Base-by-base conservation (phyloP, 2,113 vertebrate species). In the Aegotheles bennettii region DNA sequence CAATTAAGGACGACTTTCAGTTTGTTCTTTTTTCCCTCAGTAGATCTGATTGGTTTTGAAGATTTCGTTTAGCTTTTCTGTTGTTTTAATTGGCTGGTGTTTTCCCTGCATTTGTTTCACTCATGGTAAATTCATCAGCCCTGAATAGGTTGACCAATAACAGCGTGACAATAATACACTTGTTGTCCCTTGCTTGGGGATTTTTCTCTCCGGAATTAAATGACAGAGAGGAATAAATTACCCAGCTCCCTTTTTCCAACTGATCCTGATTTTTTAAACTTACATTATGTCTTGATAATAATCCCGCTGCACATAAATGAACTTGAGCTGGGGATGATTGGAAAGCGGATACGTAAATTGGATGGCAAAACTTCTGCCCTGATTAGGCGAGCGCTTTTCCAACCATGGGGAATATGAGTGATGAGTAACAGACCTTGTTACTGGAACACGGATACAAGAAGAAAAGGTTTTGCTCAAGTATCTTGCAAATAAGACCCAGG, bases 151-250 rank as follows among this genome's bases (percentile, higher is more conserved):
- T 54, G 35, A 25, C 36, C 9, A 65, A 53, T 29, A 59, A 47
- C 54, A 87, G 73, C 0, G 0, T 54, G 86, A 47, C 25, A 78
- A 76, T 1, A 18, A 2, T 5, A 26, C 50, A 11, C 10, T 0
- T 16, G 54, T 87, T 7, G 0, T 20, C 60, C 35, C 40, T 54
- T 35, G 28, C 45, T 54, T 20, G 2, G 31, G 48, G 26, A 36
- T 87, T 69, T n/a, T 95, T 83, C 70, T 77, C 24, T 85, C 79
- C 47, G 57, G 31, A 89, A 60, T 42, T 29, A 76, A 73, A 79
- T 7, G 8, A 33, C 54, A 64, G 35, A 0, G 0, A 80, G 38
- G 36, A 70, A 70, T 61, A 51, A 89, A 73, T 84, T 9, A 59
- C 15, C 36, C 67, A 56, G 45, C 1, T 0, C 18, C 26, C 23